Evolutionary conservation across 1,140 invertebrate genomes (phyloP), one percentile per base, ranked within the genome.

Genomic region (Drosophila lowei): DNA sequence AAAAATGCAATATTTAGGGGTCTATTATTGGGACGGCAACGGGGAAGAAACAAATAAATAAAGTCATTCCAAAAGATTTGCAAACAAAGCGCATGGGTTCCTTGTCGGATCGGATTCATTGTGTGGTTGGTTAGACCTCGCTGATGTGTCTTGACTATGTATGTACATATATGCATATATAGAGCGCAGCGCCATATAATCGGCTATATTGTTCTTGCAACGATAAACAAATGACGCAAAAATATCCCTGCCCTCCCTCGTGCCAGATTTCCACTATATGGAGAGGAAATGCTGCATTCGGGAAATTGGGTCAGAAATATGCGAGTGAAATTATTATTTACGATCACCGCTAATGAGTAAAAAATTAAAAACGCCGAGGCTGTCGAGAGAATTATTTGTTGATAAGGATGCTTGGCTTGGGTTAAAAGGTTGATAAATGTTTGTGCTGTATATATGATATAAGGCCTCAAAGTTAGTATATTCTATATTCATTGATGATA

Each of bases 301-400:
- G 59, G 43, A 61, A 86, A 86, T 85, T 81, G 83, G 81, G 81
- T 86, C 81, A 86, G 42, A 72, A 72, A 85, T 75, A 78, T 64
- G 77, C 61, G 62, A 85, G 42, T 47, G 34, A 66, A 77, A 77
- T 72, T 58, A 18, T 5, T 55, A 18, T 42, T 52, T 25, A 65
- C 46, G 65, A 66, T 49, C 30, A 49, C 23, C 44, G 58, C 54
- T 57, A 76, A 77, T 68, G 28, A 80, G 46, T 56, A 63, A 13
- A 49, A 58, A 34, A 66, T 42, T 44, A 43, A 59, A 38, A 38
- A 38, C 9, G 2, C 3, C 34, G 9, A 46, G 48, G 34, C 65
- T 48, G n/a, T 18, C 6, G 34, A 13, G 30, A 1, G 11, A 13
- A 15, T 63, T 67, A 21, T 47, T 57, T 21, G 34, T 28, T 49